Evolutionary conservation across 2,113 vertebrate species (phyloP), one percentile per base, ranked within the genome.

Genomic region (Rhagologus leucostigma): DNA sequence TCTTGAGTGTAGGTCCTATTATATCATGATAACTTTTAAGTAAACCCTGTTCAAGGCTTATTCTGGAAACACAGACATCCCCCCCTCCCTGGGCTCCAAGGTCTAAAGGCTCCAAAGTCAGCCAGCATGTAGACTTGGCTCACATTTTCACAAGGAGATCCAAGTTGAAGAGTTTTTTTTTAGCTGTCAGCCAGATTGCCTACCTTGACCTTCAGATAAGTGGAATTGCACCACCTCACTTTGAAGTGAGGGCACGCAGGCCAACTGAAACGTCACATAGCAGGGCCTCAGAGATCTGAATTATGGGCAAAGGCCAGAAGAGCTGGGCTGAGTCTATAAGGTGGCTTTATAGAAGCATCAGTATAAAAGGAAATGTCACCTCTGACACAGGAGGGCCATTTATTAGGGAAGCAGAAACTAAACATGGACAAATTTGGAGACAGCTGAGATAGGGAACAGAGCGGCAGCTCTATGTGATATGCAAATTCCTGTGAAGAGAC

Each of bases 121-220:
- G 85, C 65, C 90, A 87, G 79, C 33, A n/a, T 26, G 57, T 42
- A 75, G 76, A 87, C 33, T 7, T 94, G 89, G 85, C 78, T 96
- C 57, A 49, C 46, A 16, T 84, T 93, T 90, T 90, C 80, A 65
- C 87, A 92, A 53, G 79, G 89, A 44, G 70, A 92, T 81, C 73
- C 88, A 96, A 94, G 85, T 22, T 71, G 37, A 50, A 93, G 60
- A 6, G 59, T 60, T 74, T 94, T 95, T 95, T 73, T 93, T 67
- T 5, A 79, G 76, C 83, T 96, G 85, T 73, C 91, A 92, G 90
- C 37, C 62, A 78, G 85, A 87, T 69, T 96, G 82, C 35, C 83
- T 93, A 62, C 57, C 86, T 93, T 3, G 37, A 93, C 95, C 94
- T 96, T 96, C 87, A 93, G 82, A 95, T 71, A 95, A 91, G 73